Evolutionary conservation across 2,113 vertebrate species (phyloP), one percentile per base, ranked within the genome.

Genomic region (Pollachius pollachius): DNA sequence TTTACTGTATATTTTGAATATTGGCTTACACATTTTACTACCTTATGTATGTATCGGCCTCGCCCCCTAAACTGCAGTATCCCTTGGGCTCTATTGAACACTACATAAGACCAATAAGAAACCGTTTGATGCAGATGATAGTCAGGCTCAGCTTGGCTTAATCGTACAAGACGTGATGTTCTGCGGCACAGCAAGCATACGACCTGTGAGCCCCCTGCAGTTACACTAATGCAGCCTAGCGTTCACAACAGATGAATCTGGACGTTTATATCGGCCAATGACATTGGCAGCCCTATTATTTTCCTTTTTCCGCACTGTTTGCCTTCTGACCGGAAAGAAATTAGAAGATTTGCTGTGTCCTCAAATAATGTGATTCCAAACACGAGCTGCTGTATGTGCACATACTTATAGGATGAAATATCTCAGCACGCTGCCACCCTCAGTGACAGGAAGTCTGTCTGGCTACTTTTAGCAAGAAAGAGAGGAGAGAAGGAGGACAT

Each of bases 291-390:
- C 16, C 78, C 63, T 68, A 62, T 78, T 79, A 76, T 81, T 82
- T 77, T 37, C 69, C 73, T 73, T 74, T 64, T 59, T 25, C 27
- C 73, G 37, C 64, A 65, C 68, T 83, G 71, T 80, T 85, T 77
- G 76, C 81, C 82, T 84, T 73, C 81, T 79, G 73, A 80, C 56
- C 54, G n/a, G 52, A 83, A 78, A 77, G 68, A 64, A 77, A 73
- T 68, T 3, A 48, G 27, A 68, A 72, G 80, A 83, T 75, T 73
- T 15, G 77, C 76, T 82, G 78, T 74, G 70, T 69, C 75, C 73
- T 70, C 62, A 37, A 56, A 56, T n/a, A 68, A 75, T 59, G 73
- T 13, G 76, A 59, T 69, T 67, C 69, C 74, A 63, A 67, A 52
- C 62, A 67, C 69, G 76, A 52, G 73, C 69, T 76, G 60, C 69